phyloP scores from a whole-genome alignment of 2,888 invertebrate genomes.

The Parnassius orleans region DNA sequence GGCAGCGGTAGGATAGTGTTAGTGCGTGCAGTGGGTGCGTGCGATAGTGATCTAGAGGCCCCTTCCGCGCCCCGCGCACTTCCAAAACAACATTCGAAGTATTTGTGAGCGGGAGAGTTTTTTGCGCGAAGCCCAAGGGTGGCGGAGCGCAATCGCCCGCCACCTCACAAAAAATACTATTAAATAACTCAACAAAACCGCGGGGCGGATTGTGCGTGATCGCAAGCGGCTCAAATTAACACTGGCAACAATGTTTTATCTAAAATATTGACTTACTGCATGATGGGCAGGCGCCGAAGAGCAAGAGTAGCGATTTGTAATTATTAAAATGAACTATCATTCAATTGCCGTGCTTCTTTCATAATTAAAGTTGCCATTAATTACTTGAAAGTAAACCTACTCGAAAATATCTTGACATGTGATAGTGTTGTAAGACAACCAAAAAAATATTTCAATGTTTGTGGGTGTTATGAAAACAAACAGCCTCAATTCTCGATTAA shows the following conservation, averaged over 20 bases:
- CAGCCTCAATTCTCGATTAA: no score
- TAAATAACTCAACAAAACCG: constrained; percentile 75
- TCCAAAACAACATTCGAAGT: constrained; percentile 74
- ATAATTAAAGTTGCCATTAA: no score
- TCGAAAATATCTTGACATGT: no score
- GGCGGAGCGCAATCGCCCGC: constrained; percentile 76
- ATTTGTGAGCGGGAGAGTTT: constrained; percentile 76
- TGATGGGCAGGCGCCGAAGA: constrained; percentile 20
- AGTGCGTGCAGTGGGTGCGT: constrained; percentile 80
- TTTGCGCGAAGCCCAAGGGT: constrained; percentile 78
- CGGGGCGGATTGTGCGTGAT: constrained; percentile 74
- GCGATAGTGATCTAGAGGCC: constrained; percentile 69
- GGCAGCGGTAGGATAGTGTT: constrained; percentile 77
- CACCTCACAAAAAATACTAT: constrained; percentile 77
- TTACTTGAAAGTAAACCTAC: no score
- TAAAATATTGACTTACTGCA: constrained; percentile 41
- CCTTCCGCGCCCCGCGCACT: constrained; percentile 49
- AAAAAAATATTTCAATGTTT: no score
- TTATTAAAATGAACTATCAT: no score
- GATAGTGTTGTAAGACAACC: no score
- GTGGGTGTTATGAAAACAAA: no score
- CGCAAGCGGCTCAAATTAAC: constrained; percentile 75
- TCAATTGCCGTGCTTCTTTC: no score
- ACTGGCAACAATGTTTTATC: constrained; percentile 60
- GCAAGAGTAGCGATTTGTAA: background rate